These are phyloP conservation scores for Synergus japonicus DNA, from an alignment of 2,888 invertebrate species.

Conservation along the genomic window DNA sequence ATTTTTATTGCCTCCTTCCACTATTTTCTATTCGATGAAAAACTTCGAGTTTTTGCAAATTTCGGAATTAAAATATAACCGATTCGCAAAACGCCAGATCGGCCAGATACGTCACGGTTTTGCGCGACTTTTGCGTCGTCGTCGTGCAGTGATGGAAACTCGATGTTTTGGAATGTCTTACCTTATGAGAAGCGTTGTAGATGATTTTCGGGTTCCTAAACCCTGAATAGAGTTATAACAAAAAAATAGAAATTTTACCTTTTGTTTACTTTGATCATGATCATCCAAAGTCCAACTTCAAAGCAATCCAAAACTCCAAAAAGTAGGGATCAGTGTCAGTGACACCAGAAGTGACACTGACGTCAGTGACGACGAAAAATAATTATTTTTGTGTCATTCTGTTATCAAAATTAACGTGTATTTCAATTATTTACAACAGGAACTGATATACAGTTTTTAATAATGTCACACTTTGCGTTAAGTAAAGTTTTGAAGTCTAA, in stretches of 20 bases:
- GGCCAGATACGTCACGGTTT: background rate
- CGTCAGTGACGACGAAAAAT: too few species aligned
- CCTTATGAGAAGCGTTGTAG: background rate
- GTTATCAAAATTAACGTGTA: too few species aligned
- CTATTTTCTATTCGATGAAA: background rate
- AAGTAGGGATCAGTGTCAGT: too few species aligned
- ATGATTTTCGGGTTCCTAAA: background rate
- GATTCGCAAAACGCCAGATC: conserved; percentile 5
- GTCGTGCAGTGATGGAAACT: background rate
- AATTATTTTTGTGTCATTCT: too few species aligned
- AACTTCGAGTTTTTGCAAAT: background rate
- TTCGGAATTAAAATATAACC: background rate
- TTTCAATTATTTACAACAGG: background rate
- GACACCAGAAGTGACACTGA: too few species aligned
- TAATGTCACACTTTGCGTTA: conserved; percentile 17
- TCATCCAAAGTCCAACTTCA: too few species aligned
- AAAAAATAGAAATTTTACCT: background rate
- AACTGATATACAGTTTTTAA: background rate
- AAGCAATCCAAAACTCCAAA: too few species aligned
- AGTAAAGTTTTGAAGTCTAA: conserved; percentile 3
- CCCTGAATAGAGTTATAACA: background rate
- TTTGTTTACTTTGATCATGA: background rate
- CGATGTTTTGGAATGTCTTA: background rate
- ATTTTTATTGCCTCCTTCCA: background rate
- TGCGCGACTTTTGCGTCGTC: background rate